A percentile compares a stretch with the other conserved stretches of the same genome.
phyloP scores from a whole-genome alignment of 2,888 invertebrate species.

The Invenusta paracnida region DNA sequence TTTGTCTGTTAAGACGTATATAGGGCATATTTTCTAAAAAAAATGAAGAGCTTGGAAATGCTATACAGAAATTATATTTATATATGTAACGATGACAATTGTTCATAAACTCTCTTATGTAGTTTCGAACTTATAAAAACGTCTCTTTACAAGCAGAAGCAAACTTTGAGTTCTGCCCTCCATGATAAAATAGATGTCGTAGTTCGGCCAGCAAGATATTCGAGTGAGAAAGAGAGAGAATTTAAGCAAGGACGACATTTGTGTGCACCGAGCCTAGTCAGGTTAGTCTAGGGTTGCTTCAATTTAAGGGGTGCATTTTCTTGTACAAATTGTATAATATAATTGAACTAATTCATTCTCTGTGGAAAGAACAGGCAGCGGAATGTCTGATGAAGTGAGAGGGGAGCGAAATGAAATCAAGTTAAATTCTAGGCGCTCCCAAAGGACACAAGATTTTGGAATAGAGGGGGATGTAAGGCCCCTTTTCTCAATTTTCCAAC shows the following conservation, averaged over 20 bases:
- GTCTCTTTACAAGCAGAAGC: neutral
- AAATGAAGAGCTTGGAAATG: neutral
- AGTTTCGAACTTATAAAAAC: neutral
- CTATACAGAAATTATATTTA: neutral
- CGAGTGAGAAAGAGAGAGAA: neutral
- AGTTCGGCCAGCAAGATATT: neutral
- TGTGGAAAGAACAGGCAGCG: neutral
- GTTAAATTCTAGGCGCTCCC: conserved; percentile 22
- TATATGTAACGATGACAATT: neutral
- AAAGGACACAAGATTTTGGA: neutral
- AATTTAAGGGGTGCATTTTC: conserved; percentile 26
- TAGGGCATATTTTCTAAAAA: neutral
- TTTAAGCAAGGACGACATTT: neutral
- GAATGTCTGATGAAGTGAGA: neutral
- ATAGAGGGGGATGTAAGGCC: conserved; percentile 1
- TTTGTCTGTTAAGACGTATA: too few species aligned
- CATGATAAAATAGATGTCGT: neutral
- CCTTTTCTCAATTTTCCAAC: neutral
- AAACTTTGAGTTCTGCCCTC: neutral
- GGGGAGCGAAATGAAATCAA: conserved; percentile 1
- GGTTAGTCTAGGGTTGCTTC: too few species aligned
- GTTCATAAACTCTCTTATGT: conserved; percentile 3
- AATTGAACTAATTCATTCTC: conserved; percentile 27
- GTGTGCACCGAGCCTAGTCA: too few species aligned
- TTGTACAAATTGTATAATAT: conserved; percentile 29